Percentiles rank a stretch among this genome's conserved stretches.
Conservation (phyloP, 2,113 vertebrate species). For the Leiothrix lutea region DNA sequence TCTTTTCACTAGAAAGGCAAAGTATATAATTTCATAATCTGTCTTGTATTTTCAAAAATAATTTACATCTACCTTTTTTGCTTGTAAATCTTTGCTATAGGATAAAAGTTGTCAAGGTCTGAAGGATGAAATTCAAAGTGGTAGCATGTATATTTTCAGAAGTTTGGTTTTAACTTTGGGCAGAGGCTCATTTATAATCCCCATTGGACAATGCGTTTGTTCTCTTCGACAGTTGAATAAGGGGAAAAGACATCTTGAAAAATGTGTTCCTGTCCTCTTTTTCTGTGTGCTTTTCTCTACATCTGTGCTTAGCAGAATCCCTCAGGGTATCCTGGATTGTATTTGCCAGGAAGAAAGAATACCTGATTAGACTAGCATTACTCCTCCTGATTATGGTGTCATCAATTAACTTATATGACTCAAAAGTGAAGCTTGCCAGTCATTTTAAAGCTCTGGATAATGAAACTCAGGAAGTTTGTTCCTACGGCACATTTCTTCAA, state of each 20-base stretch:
- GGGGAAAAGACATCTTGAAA: constrained; percentile 68
- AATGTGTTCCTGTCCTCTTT: constrained; percentile 66
- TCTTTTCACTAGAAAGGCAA: neutral
- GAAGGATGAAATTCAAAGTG: neutral
- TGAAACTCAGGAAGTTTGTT: constrained; percentile 45
- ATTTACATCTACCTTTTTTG: neutral
- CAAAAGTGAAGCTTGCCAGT: constrained; percentile 57
- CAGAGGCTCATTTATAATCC: constrained; percentile 64
- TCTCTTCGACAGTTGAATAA: constrained; percentile 68
- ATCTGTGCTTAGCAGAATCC: constrained; percentile 61
- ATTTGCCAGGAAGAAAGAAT: constrained; percentile 61
- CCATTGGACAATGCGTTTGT: constrained; percentile 54
- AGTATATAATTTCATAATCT: neutral
- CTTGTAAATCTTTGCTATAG: neutral
- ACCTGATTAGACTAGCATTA: constrained; percentile 62
- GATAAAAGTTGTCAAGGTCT: neutral
- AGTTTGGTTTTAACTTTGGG: constrained; percentile 31
- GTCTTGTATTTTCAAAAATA: neutral
- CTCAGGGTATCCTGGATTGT: constrained; percentile 59
- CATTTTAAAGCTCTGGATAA: constrained; percentile 51
- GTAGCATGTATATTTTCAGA: constrained; percentile 5
- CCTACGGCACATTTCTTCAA: constrained; percentile 40
- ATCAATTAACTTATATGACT: constrained; percentile 58
- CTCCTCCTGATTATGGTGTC: constrained; percentile 39
- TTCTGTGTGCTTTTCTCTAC: constrained; percentile 57